These are phyloP conservation scores for Apodemus speciosus DNA, from an alignment of 2,113 vertebrate genomes.

Conservation along the genomic window DNA sequence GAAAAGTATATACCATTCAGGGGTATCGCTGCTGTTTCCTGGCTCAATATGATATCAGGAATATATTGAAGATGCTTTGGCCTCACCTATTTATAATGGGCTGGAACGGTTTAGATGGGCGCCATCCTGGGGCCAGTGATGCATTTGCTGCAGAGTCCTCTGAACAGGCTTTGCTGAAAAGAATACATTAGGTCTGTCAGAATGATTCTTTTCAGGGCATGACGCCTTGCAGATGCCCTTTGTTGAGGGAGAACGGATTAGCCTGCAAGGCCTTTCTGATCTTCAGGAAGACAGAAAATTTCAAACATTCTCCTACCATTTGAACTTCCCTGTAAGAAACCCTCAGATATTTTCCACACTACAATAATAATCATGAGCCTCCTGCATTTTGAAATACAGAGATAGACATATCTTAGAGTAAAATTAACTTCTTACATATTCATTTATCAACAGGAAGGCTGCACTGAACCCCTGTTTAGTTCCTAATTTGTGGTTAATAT, in stretches of 20 bases:
- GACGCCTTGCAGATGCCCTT: constrained; percentile 75
- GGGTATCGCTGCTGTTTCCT: background rate
- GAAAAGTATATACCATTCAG: constrained; percentile 59
- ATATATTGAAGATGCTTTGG: constrained; percentile 69
- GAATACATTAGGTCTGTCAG: constrained; percentile 82
- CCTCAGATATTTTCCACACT: constrained; percentile 57
- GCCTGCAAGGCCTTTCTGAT: constrained; percentile 77
- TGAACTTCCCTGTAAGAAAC: constrained; percentile 70
- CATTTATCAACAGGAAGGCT: constrained; percentile 43
- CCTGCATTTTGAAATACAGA: constrained; percentile 54
- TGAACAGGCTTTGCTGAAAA: constrained; percentile 79
- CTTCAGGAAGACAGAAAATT: constrained; percentile 81
- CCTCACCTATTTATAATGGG: constrained; percentile 75
- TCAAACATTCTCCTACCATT: constrained; percentile 66
- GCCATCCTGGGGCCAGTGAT: constrained; percentile 75
- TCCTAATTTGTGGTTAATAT: background rate
- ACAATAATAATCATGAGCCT: constrained; percentile 65
- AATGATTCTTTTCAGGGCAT: constrained; percentile 80
- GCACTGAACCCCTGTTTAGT: background rate
- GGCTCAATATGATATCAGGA: constrained; percentile 70
- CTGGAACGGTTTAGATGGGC: constrained; percentile 70
- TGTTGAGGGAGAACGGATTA: constrained; percentile 79
- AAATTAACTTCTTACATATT: constrained; percentile 60
- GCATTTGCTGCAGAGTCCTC: constrained; percentile 72
- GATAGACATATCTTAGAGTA: constrained; percentile 15